Percentiles rank a stretch among this genome's conserved stretches.
These are phyloP conservation scores for Luscinia megarhynchos DNA, from an alignment of 2,797 vertebrate species.

Conservation along the genomic window DNA sequence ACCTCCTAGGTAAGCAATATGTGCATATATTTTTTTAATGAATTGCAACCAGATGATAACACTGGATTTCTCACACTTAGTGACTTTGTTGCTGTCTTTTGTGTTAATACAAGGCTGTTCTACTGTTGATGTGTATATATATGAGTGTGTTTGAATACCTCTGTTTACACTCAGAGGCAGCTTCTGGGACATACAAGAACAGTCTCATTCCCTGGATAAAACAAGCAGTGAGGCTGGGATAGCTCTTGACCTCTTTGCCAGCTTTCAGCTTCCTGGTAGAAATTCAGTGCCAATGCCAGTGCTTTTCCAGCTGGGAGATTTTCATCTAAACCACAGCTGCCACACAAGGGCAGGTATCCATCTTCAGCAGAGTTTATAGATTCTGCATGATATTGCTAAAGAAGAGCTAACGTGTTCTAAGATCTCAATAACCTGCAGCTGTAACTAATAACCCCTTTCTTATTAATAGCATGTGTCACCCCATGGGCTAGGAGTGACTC, in stretches of 20 bases:
- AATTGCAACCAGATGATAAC: not conserved
- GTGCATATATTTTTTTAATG: not conserved
- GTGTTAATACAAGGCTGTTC: not conserved
- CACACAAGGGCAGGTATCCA: not conserved
- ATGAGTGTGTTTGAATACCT: not conserved
- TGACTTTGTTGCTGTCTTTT: not conserved
- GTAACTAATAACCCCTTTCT: not conserved
- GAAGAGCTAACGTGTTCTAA: not conserved
- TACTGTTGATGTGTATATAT: not conserved
- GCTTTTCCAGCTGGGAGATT: not conserved
- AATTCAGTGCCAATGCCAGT: not conserved
- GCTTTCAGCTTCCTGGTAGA: not conserved
- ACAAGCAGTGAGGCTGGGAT: not conserved
- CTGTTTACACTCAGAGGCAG: not conserved
- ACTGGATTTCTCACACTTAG: not conserved
- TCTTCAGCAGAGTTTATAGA: not conserved
- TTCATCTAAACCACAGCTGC: not conserved
- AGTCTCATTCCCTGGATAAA: not conserved
- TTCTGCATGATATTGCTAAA: not conserved
- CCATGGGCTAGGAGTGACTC: fast-evolving
- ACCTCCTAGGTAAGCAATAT: not conserved
- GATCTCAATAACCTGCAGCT: not conserved
- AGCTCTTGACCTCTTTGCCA: not conserved
- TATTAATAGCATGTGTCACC: not conserved
- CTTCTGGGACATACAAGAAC: not conserved